Base-by-base conservation (phyloP, 2,888 invertebrate genomes). In the Drosophila ezoana region DNA sequence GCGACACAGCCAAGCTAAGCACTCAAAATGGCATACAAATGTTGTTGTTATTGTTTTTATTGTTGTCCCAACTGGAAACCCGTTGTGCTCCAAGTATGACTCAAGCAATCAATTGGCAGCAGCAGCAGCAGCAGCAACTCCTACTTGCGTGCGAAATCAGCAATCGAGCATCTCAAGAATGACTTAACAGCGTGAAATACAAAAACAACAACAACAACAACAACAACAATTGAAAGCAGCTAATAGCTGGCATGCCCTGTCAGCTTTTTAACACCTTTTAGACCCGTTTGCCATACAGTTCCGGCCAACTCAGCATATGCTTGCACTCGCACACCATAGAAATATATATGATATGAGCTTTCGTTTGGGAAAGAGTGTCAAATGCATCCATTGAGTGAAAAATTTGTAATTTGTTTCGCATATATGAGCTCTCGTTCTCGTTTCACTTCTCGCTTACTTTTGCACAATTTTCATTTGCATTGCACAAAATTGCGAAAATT, bases 21-120 rank as follows among this genome's bases (percentile, higher is more conserved):
- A 54, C 63, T 56, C 51, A 38, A 68, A 62, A 66, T 58, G 76
- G 66, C 69, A 68, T 33, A 62, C 68, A 66, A 69, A 57, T 43
- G 47, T 53, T 57, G 58, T 48, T 59, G 57, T 47, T 63, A 18
- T n/a, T 59, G 51, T 44, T 38, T 56, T 33, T 47, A 64, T 53
- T 64, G 58, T 48, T 59, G 51, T 49, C 6, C 16, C 44, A 69
- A 52, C 69, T 60, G 54, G 72, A 79, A 87, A 76, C 80, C 84
- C 81, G 86, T 81, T 88, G 88, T 65, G 81, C 67, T 71, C 28
- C 72, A 57, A 76, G 72, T 86, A 79, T 86, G 85, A 86, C 83
- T 86, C 88, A 81, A 83, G 81, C 86, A 81, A 87, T 86, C 88
- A 81, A 88, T 88, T 86, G 85, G 67, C 83, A 61, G 65, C 79